These are phyloP conservation scores for Beris chalybata DNA, from an alignment of 2,888 invertebrate genomes.

Conservation along the genomic window DNA sequence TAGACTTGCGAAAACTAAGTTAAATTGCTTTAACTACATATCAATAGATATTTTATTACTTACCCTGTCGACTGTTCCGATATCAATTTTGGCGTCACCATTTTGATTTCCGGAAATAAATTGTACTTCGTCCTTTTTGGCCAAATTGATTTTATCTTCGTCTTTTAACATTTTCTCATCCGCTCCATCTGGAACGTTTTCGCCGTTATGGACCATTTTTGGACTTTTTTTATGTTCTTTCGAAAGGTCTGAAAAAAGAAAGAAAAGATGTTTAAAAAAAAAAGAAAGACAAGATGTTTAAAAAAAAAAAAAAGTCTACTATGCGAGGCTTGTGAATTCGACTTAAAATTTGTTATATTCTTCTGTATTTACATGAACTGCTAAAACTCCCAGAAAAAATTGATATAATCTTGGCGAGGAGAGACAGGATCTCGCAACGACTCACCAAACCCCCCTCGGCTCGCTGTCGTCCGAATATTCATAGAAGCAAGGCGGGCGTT, in stretches of 20 bases:
- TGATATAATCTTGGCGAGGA: no score
- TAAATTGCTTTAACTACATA: neutral
- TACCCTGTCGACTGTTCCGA: conserved; percentile 67
- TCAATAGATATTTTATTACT: conserved; percentile 30
- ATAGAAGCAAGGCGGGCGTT: no score
- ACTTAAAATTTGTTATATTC: no score
- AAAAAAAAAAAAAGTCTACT: no score
- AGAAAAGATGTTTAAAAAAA: no score
- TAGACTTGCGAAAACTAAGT: neutral
- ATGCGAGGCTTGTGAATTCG: no score
- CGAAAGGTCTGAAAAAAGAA: neutral
- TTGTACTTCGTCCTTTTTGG: conserved; percentile 71
- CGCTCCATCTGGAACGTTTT: conserved; percentile 65
- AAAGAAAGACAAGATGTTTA: no score
- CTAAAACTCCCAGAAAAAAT: no score
- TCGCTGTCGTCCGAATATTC: no score
- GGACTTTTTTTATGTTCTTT: conserved; percentile 42
- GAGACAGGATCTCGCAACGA: no score
- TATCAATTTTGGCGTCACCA: conserved; percentile 87
- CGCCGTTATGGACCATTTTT: conserved; percentile 55
- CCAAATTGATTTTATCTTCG: conserved; percentile 63
- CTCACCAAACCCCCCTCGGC: no score
- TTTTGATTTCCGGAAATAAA: conserved; percentile 75
- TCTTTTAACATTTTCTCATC: conserved; percentile 70
- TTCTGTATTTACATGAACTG: no score